Base-by-base conservation (phyloP, 2,113 vertebrate species). In the Rhegmatorhina hoffmannsi region DNA sequence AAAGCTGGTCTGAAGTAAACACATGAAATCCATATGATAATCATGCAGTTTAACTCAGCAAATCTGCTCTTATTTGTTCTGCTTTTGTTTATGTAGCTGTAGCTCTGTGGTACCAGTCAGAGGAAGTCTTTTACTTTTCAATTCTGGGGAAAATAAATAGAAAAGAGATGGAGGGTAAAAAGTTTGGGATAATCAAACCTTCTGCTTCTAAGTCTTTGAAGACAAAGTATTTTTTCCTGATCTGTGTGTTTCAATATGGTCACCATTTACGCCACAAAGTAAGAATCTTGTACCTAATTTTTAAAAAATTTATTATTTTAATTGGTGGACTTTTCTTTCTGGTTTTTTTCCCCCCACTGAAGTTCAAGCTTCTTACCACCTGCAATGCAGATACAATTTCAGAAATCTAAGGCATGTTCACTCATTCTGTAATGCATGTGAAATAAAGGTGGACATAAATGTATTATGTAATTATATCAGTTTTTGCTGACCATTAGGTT, bases 331-430 rank as follows among this genome's bases (percentile, higher is more conserved):
- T 64, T 78, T 12, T 63, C 7, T 46, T 25, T 17, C 4, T 60
- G 0, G 0, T 26, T 29, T 13, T 36, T 70, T 29, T 14, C 6
- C 6, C 6, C 13, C 16, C 40, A 7, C 38, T 5, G 13, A 58
- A 50, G 6, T 74, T 87, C 29, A 47, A 44, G 19, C 75, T 89
- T 89, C 26, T 95, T 75, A 64, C 75, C 8, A 60, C 92, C 63
- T 94, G 90, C 87, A 91, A 60, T 91, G 85, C 78, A 90, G 75
- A 46, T 76, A 31, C 3, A 44, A 16, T 87, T 91, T 55, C 8
- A 76, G 49, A 84, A 79, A 58, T 80, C 46, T 33, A 49, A 87
- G 34, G 13, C 44, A 8, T 15, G 6, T 89, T 75, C 24, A 17
- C 17, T 76, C 9, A 14, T 53, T 93, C 59, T 53, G 3, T 60